Percentiles rank a stretch among this genome's conserved stretches.
phyloP scores from a whole-genome alignment of 2,888 invertebrate genomes.

The Drosophila macrothrix region DNA sequence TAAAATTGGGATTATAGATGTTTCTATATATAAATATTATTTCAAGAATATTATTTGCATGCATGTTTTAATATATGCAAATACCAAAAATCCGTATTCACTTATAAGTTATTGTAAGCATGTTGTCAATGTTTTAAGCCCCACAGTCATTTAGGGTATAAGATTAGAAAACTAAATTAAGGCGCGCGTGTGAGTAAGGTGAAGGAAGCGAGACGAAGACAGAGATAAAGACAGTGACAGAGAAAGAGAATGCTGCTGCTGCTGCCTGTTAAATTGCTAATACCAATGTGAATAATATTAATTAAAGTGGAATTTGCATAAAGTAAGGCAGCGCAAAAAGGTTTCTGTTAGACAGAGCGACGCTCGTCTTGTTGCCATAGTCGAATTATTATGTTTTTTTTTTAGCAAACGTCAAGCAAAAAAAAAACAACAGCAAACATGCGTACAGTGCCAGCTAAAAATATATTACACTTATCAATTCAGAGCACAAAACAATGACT shows the following conservation, averaged over 20 bases:
- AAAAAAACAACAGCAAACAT: not conserved
- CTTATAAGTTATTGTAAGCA: not conserved
- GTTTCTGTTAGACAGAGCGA: conserved; percentile 78
- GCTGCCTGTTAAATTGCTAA: conserved; percentile 46
- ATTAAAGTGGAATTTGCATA: conserved; percentile 81
- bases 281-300: conserved; percentile 67
- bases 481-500: not conserved
- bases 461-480: not conserved
- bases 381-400: not conserved
- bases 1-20: conserved; percentile 5
- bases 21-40: not conserved
- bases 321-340: conserved; percentile 61
- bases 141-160: conserved; percentile 44
- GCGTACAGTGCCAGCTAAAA: not conserved
- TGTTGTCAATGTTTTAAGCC: not conserved
- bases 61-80: not conserved
- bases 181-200: conserved; percentile 59
- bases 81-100: not conserved
- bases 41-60: not conserved
- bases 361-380: conserved; percentile 43
- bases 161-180: conserved; percentile 70
- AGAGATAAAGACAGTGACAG: conserved; percentile 22
- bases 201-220: conserved; percentile 39
- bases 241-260: conserved; percentile 58
- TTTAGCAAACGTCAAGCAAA: not conserved